Conservation (phyloP, 2,797 vertebrate genomes). For the Onychomys leucogaster region DNA sequence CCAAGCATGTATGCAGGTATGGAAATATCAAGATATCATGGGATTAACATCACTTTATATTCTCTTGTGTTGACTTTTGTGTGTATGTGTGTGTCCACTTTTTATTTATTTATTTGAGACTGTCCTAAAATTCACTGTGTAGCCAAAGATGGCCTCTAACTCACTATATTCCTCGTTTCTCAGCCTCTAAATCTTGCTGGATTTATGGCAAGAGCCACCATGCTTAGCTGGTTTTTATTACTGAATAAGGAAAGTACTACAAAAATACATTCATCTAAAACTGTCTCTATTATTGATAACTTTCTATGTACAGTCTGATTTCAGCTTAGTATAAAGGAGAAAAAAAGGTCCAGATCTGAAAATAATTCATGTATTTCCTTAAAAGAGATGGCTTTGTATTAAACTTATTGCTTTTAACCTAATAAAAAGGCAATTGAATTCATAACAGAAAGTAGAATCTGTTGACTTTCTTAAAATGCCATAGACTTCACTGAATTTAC, state of each 20-base stretch:
- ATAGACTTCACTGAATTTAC: neutral
- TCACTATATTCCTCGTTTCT: neutral
- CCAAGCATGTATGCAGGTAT: neutral
- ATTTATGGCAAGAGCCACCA: neutral
- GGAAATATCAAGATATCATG: neutral
- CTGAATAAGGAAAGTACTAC: conserved; percentile 53
- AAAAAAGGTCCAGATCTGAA: neutral
- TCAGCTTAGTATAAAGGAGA: conserved; percentile 30
- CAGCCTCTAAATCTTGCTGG: neutral
- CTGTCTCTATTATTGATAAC: conserved; percentile 28
- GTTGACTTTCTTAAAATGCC: conserved; percentile 14
- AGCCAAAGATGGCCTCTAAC: neutral
- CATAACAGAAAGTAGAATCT: neutral
- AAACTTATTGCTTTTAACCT: neutral
- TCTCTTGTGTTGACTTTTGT: conserved; percentile 1
- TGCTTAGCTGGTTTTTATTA: neutral
- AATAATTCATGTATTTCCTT: conserved; percentile 34
- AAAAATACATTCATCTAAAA: neutral
- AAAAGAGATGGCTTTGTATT: conserved; percentile 18
- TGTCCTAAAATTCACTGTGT: neutral
- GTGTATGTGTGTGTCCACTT: neutral
- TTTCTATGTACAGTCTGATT: conserved; percentile 36
- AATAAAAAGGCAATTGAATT: neutral
- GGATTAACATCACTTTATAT: neutral
- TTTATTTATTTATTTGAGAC: neutral